Base-by-base conservation (phyloP, 2,797 vertebrate species). In the Pangasius macronema region DNA sequence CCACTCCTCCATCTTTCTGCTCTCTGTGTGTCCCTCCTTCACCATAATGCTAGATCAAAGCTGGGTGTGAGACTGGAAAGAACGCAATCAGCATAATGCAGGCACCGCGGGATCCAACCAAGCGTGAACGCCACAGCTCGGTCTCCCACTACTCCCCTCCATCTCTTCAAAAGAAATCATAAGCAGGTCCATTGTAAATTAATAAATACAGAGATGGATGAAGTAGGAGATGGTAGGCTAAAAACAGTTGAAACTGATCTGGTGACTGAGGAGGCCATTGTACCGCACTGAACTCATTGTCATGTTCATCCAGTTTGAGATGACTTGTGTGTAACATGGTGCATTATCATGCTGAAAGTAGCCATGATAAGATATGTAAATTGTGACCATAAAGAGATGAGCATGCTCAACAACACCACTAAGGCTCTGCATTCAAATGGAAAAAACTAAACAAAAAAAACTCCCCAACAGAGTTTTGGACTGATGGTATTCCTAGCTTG, bases 131-230 rank as follows among this genome's bases (percentile, higher is more conserved):
- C 87, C 81, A 83, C 49, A 55, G 49, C 82, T 86, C 73, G 55
- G 80, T 80, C 0, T 87, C 87, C 84, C 5, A 5, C 39, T 83
- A 77, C 81, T 88, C 39, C 65, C 49, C 46, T 82, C 51, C 18
- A 33, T 57, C 86, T 84, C 84, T 88, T 88, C 81, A 88, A 89
- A 89, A 82, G 73, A 86, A 75, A 59, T 67, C 72, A 57, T 90
- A 92, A 92, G 92, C 83, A 88, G 83, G 87, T 88, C 83, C 82
- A 85, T 87, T 36, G 84, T 92, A 89, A 92, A 93, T 92, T 57
- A 92, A 90, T 93, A 89, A 93, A 90, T 67, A 89, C 20, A 42
- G 24, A 89, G 82, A 88, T 61, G 49, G 86, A 84, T 59, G 73
- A 63, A 81, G 24, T n/a, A n/a, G n/a, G n/a, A n/a, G n/a, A n/a